Evolutionary conservation across 2,888 invertebrate genomes (phyloP).

Genomic region (Pammene aurita): DNA sequence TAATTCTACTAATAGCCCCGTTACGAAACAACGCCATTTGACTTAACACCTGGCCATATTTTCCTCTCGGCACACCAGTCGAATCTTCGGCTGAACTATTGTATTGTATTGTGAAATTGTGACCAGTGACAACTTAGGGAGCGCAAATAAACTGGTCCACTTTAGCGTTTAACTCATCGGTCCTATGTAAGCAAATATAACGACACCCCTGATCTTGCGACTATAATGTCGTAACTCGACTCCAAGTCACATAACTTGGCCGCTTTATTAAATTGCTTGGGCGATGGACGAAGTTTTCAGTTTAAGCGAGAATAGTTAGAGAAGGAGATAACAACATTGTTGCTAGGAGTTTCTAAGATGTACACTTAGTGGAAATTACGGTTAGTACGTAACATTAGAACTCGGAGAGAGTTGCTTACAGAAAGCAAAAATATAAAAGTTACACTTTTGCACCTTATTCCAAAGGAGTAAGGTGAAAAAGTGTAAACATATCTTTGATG

Average conservation of each 20-base stretch:
- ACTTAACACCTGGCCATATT: conserved; percentile 45
- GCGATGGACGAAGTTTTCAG: conserved; percentile 41
- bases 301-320: conserved; percentile 41
- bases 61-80: not conserved
- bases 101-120: not conserved
- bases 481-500: no score
- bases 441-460: no score
- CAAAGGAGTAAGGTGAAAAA: no score
- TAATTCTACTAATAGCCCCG: conserved; percentile 48
- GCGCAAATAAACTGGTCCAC: conserved; percentile 4
- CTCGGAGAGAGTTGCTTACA: not conserved
- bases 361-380: conserved; percentile 34
- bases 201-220: conserved; percentile 6
- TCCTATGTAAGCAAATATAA: not conserved
- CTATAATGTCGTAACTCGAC: conserved; percentile 36
- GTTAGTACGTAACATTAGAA: conserved; percentile 34
- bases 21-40: conserved; percentile 47
- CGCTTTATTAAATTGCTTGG: conserved; percentile 44
- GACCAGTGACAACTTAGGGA: not conserved
- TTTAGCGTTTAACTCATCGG: not conserved
- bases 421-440: not conserved
- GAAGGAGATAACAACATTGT: conserved; percentile 41
- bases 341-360: conserved; percentile 28
- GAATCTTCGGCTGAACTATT: not conserved
- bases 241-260: conserved; percentile 38